Base-by-base conservation (phyloP, 1,140 invertebrate species). In the Anadara kagoshimensis region DNA sequence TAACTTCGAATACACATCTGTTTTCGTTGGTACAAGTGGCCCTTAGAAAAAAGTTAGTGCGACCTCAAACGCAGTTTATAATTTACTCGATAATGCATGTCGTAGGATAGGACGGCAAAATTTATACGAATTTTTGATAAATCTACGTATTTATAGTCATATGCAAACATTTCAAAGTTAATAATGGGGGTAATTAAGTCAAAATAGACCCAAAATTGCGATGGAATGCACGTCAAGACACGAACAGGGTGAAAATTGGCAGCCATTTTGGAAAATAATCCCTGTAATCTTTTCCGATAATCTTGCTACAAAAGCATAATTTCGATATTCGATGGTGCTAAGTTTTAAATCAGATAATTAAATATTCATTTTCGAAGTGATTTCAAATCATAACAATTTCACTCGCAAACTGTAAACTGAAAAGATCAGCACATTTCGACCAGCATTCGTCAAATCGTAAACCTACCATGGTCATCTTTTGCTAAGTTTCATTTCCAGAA, bases 181-280 rank as follows among this genome's bases (percentile, higher is more conserved):
- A 44, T 18, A 16, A 26, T 18, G 5, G 8, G 20, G 4, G n/a
- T 16, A 53, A 18, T 20, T 41, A 18, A 47, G 43, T 24, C 18
- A 49, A 43, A 69, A 66, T 41, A 54, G 2, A 12, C 36, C 47
- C 54, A 69, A 69, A 58, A 59, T 65, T 59, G 45, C 59, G 26
- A 14, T n/a, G 49, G 67, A 71, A 78, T 65, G 78, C 82, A 83
- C 82, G 82, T 81, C 74, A 81, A 69, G 78, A 83, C 82, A 81
- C 75, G 82, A 83, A 66, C 67, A 24, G 45, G 14, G 43, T 41
- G n/a, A 53, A 56, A n/a, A 56, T 44, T 44, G 78, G 78, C 79
- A 78, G 82, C 82, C 82, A 83, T 83, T 73, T 83, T 83, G 82
- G 71, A 83, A 81, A 80, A 78, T 81, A 81, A 77, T 83, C 76